A percentile compares a stretch with the other conserved stretches of the same genome.
phyloP scores from a whole-genome alignment of 2,888 invertebrate species.

The Caenorhabditis becei region DNA sequence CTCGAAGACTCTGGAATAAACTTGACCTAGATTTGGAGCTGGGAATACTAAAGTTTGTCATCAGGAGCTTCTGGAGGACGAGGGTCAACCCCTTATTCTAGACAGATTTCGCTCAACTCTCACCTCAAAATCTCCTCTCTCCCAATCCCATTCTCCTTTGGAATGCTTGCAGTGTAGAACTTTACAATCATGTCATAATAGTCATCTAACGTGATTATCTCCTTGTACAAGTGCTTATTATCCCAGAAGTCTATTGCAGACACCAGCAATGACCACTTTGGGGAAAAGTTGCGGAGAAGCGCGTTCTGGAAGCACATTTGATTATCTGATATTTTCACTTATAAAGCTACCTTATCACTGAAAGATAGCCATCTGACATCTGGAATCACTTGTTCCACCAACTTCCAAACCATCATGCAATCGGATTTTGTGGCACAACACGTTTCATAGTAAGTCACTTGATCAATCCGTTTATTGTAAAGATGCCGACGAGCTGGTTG shows the following conservation, averaged over 20 bases:
- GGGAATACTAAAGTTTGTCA: no score
- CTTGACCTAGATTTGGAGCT: no score
- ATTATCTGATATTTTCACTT: background rate
- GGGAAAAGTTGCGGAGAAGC: conserved; percentile 19
- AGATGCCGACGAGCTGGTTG: background rate
- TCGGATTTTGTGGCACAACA: conserved; percentile 16
- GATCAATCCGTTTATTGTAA: conserved; percentile 14
- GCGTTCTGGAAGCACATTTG: conserved; percentile 1
- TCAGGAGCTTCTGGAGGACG: no score
- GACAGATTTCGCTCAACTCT: no score
- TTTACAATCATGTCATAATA: conserved; percentile 22
- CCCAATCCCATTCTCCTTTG: background rate
- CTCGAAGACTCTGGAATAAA: conserved; percentile 28
- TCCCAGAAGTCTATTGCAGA: conserved; percentile 20
- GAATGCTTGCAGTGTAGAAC: conserved; percentile 1
- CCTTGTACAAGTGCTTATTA: background rate
- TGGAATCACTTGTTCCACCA: conserved; percentile 5
- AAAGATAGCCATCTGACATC: background rate
- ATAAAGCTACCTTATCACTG: conserved; percentile 17
- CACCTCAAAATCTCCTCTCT: conserved; percentile 15
- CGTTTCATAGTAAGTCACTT: conserved; percentile 27
- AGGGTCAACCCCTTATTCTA: no score
- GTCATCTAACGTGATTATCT: conserved; percentile 1
- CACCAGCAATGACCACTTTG: conserved; percentile 21
- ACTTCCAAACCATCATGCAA: conserved; percentile 10